Conservation (phyloP, 64 coral and sea anemone species). For the Anthopleura sola region DNA sequence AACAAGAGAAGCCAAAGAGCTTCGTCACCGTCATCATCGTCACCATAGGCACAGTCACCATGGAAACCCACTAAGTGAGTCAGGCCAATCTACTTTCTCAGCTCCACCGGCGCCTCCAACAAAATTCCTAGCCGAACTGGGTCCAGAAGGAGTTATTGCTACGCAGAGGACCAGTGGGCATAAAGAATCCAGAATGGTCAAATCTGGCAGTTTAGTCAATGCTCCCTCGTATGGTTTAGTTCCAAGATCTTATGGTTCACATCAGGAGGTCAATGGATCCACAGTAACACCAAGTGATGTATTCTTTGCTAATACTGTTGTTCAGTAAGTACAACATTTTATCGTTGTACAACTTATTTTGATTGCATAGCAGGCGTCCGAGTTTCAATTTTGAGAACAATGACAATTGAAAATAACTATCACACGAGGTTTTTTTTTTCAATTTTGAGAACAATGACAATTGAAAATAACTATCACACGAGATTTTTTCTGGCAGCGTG, state of each 20-base stretch:
- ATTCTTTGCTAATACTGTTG: background rate
- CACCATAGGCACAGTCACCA: constrained; percentile 79
- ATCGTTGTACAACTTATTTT: too few species aligned
- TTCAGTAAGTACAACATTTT: background rate
- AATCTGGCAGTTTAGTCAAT: background rate
- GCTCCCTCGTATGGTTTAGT: background rate
- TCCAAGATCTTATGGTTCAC: background rate
- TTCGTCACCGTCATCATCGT: constrained; percentile 54
- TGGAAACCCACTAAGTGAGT: constrained; percentile 66
- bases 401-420: too few species aligned
- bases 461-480: too few species aligned
- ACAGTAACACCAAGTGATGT: background rate
- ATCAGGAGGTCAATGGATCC: background rate
- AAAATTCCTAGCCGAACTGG: background rate
- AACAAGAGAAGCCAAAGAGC: constrained; percentile 65
- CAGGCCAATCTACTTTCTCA: constrained; percentile 69
- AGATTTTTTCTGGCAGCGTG: too few species aligned
- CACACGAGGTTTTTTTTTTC: too few species aligned
- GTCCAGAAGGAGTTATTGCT: background rate
- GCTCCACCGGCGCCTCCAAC: constrained; percentile 50
- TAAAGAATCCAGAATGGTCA: background rate
- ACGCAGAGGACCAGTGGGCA: background rate
- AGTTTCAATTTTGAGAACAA: too few species aligned
- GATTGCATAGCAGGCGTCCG: too few species aligned
- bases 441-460: too few species aligned